Conservation (phyloP, 2,888 invertebrate genomes). For the Troides oblongomaculatus region DNA sequence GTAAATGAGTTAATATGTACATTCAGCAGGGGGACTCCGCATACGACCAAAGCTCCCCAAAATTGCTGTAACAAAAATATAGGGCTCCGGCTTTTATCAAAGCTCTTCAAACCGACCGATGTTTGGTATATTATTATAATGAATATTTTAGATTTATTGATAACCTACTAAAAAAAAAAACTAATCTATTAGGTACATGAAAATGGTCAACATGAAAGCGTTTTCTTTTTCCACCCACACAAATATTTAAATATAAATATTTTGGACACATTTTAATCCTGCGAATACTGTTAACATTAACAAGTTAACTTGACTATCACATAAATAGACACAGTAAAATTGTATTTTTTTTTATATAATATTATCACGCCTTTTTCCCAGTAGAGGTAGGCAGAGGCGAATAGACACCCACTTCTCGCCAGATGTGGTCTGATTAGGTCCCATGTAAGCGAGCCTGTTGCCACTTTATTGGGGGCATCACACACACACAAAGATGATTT, state of each 20-base stretch:
- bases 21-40: slow-evolving; percentile 52
- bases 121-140: slow-evolving; percentile 34
- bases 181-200: background rate
- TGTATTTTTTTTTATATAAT: background rate
- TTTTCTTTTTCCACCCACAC: background rate
- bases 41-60: slow-evolving; percentile 48
- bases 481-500: too few species aligned
- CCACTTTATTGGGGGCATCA: too few species aligned
- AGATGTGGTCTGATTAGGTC: too few species aligned
- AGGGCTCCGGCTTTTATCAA: slow-evolving; percentile 41
- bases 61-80: slow-evolving; percentile 77
- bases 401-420: too few species aligned
- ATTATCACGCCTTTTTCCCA: too few species aligned
- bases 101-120: slow-evolving; percentile 44
- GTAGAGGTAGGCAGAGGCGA: too few species aligned
- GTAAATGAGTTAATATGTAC: slow-evolving; percentile 73
- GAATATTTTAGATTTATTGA: background rate
- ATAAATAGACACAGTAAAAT: background rate
- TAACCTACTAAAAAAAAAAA: background rate
- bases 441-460: too few species aligned
- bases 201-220: background rate
- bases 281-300: too few species aligned
- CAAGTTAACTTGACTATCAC: too few species aligned
- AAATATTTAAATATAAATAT: background rate
- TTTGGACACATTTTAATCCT: too few species aligned